These are phyloP conservation scores for Ips nitidus DNA, from an alignment of 1,140 invertebrate species.

Conservation along the genomic window DNA sequence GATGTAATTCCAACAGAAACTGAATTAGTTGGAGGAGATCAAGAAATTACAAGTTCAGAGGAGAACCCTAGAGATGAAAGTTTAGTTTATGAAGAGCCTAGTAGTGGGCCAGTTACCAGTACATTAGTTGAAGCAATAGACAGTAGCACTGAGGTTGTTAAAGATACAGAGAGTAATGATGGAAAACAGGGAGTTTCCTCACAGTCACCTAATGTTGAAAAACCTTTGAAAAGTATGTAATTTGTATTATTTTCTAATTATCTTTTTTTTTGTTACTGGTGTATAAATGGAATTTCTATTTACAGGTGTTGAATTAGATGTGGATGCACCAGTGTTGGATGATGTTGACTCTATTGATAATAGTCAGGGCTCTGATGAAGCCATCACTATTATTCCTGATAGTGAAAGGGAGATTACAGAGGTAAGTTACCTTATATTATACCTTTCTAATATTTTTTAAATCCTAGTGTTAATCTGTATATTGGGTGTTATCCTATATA, in stretches of 20 bases:
- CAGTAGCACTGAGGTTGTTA: not conserved
- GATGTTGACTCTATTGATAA: conserved; percentile 39
- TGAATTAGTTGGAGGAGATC: too few relatives aligned
- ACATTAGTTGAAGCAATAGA: not conserved
- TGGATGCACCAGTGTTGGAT: conserved; percentile 30
- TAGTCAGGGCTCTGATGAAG: conserved; percentile 58
- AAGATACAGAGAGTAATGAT: not conserved
- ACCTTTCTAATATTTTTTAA: not conserved
- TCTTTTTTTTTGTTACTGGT: not conserved
- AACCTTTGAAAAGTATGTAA: too few relatives aligned
- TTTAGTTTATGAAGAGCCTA: not conserved
- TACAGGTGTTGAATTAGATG: not conserved
- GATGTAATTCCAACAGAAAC: not conserved
- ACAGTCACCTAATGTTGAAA: too few relatives aligned
- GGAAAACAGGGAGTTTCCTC: not conserved
- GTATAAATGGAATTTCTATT: not conserved
- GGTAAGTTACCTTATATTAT: conserved; percentile 43
- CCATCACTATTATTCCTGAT: conserved; percentile 60
- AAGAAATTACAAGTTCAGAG: not conserved
- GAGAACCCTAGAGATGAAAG: not conserved
- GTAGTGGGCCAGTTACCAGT: not conserved
- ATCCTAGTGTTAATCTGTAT: not conserved
- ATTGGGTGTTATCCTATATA: too few relatives aligned
- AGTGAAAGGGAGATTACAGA: conserved; percentile 63
- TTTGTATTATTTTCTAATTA: too few relatives aligned